Evolutionary conservation across 23 tunicate species (phyloP), one percentile per base, ranked within the genome.

Genomic region (Trididemnum nubilum): DNA sequence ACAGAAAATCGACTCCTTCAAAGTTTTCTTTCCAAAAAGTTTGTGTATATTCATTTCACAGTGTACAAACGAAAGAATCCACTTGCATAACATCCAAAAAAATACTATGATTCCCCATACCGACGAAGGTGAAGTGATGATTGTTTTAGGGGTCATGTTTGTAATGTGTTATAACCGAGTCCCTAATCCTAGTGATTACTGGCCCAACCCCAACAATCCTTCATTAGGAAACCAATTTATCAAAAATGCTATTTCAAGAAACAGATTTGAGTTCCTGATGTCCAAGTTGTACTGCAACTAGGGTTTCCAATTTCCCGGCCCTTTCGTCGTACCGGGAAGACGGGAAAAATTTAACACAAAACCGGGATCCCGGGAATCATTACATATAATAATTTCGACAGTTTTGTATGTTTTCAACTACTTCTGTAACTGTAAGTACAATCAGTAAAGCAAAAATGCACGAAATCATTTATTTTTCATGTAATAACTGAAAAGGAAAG

Each of bases 1-100:
- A n/a, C n/a, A n/a, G n/a, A n/a, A 67, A 67, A 67, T 67, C 25
- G 74, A 67, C 38, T 67, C 74, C 37, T 67, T 67, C 74, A 67
- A 31, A 67, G 74, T 67, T 33, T 67, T 67, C 74, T 67, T 67
- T 67, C 37, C 38, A 67, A 67, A 67, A 33, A 67, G 74, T 67
- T 33, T 67, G 74, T 32, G 74, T 67, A 67, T 67, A 30, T 67
- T 67, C 38, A 67, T 67, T 67, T 37, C 74, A 31, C 74, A 67
- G 74, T 67, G 74, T 33, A 67, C 74, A 31, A 67, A 67, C 38
- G 74, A 67, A 67, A 67, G 74, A 67, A 67, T 67, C 74, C 38
- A 67, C 37, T 67, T 31, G 38, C 37, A 67, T 31, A 67, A 67
- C 38, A 67, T 67, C 74, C 27, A 67, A 33, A 67, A 67, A 67